Evolutionary conservation across 2,113 vertebrate genomes (phyloP).

Genomic region (Vicugna pacos): DNA sequence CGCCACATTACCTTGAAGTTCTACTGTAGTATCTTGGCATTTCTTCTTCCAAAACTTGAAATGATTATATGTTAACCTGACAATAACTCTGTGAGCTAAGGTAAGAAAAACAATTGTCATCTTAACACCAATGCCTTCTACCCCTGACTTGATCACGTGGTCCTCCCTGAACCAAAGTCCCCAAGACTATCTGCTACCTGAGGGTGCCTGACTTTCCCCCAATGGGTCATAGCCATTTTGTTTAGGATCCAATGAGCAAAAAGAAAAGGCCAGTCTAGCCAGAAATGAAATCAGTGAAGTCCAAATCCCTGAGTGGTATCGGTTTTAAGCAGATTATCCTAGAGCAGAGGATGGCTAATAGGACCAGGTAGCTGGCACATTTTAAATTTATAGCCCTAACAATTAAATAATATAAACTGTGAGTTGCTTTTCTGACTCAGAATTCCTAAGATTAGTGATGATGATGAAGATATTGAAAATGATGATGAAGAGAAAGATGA

Average conservation of each 20-base stretch:
- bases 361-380: background rate
- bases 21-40: constrained; percentile 43
- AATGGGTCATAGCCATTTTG: background rate
- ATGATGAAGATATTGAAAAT: background rate
- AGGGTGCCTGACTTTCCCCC: background rate
- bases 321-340: constrained; percentile 61
- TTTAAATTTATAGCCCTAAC: constrained; percentile 40
- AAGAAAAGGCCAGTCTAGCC: constrained; percentile 9
- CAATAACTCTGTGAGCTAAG: constrained; percentile 42
- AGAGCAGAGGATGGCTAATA: constrained; percentile 9
- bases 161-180: background rate
- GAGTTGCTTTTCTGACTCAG: background rate
- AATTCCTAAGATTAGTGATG: background rate
- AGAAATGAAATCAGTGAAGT: constrained; percentile 55
- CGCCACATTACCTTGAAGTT: constrained; percentile 9
- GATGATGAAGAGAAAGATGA: background rate
- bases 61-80: background rate
- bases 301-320: background rate
- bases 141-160: background rate
- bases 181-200: background rate
- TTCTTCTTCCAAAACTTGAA: constrained; percentile 53
- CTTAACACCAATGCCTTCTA: background rate
- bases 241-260: background rate
- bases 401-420: background rate
- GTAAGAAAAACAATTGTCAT: background rate